phyloP scores from a whole-genome alignment of 2,797 vertebrate species.

The Smutsia temminckii region DNA sequence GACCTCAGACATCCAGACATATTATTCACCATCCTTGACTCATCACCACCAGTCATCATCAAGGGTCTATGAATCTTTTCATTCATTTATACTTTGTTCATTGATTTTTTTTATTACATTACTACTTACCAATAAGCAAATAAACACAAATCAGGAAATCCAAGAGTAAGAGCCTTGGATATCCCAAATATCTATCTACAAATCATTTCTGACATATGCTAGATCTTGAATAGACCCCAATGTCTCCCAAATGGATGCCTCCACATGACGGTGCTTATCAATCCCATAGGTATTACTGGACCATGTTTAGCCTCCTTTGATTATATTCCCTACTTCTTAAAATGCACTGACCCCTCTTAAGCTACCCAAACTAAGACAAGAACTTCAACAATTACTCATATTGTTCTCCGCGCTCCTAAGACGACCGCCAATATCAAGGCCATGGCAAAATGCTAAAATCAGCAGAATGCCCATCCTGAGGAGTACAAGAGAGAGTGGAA shows the following conservation, averaged over 20 bases:
- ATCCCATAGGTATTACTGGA: rapidly evolving
- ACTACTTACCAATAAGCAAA: background rate
- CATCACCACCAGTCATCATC: rapidly evolving
- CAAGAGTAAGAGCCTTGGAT: background rate
- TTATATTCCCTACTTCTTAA: background rate
- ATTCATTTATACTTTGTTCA: background rate
- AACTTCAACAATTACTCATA: background rate
- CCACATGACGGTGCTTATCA: background rate
- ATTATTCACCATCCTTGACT: background rate
- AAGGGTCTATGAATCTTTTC: background rate
- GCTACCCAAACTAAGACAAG: background rate
- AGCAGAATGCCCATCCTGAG: rapidly evolving
- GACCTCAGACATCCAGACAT: background rate
- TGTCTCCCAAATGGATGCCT: background rate
- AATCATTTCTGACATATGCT: background rate
- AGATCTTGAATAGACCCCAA: background rate
- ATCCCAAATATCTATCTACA: too few relatives aligned
- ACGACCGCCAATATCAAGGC: rapidly evolving
- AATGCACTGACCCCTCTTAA: background rate
- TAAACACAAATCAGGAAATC: background rate
- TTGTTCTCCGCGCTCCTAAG: background rate
- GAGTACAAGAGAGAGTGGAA: background rate
- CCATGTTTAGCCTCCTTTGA: background rate
- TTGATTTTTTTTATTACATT: background rate
- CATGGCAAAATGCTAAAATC: background rate